A percentile compares a stretch with the other conserved stretches of the same genome.
These are phyloP conservation scores for Cariama cristata DNA, from an alignment of 2,113 vertebrate genomes.

Conservation along the genomic window DNA sequence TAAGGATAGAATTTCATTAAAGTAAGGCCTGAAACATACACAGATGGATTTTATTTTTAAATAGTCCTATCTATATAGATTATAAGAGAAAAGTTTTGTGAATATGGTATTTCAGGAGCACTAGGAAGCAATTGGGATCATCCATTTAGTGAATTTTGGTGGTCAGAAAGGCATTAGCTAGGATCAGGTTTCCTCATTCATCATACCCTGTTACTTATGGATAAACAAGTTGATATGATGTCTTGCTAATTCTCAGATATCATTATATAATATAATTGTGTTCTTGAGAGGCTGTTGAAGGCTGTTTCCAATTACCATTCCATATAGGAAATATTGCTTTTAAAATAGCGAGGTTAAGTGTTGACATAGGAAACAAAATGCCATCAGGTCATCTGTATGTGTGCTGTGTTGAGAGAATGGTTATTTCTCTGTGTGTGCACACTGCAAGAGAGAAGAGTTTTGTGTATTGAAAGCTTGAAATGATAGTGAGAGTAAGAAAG, in stretches of 20 bases:
- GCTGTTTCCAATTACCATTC: constrained; percentile 16
- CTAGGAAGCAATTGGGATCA: constrained; percentile 39
- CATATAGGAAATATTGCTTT: not conserved
- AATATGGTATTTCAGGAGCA: constrained; percentile 30
- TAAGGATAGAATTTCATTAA: constrained; percentile 33
- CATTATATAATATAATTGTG: constrained; percentile 4
- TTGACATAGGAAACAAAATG: not conserved
- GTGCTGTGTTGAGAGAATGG: not conserved
- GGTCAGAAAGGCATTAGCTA: constrained; percentile 38
- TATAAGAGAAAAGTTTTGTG: constrained; percentile 12
- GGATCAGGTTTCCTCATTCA: constrained; percentile 42
- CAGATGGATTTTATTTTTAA: constrained; percentile 45
- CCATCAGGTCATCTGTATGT: not conserved
- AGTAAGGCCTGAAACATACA: not conserved
- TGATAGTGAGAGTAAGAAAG: constrained; percentile 24
- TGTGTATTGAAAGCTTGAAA: constrained; percentile 37
- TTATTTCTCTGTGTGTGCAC: not conserved
- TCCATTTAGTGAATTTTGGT: constrained; percentile 45
- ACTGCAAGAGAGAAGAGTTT: not conserved
- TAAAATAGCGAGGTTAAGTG: not conserved
- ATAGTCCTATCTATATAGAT: not conserved
- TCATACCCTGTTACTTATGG: not conserved
- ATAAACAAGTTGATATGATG: not conserved
- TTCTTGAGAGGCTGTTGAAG: not conserved
- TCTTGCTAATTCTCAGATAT: constrained; percentile 14